Conservation (phyloP, 1,140 invertebrate genomes). For the Drosophila dunni region DNA sequence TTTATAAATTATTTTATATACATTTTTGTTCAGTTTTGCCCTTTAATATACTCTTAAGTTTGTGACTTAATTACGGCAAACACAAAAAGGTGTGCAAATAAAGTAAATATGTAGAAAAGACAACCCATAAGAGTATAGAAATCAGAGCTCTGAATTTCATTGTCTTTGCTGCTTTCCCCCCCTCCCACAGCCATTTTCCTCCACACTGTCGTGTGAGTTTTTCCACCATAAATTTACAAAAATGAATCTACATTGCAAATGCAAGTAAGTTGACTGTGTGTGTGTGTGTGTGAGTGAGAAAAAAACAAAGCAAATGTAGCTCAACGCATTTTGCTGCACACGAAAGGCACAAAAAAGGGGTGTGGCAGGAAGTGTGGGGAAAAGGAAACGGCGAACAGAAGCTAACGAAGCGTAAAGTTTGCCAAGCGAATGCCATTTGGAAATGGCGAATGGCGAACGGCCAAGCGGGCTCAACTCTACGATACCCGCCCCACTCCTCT, state of each 20-base stretch:
- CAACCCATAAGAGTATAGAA: slow-evolving; percentile 9
- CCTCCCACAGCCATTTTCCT: neutral
- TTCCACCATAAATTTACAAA: slow-evolving; percentile 75
- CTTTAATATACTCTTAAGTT: too few relatives aligned
- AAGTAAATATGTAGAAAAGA: slow-evolving; percentile 10
- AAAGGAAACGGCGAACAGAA: slow-evolving; percentile 62
- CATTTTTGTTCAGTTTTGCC: too few relatives aligned
- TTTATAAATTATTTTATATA: too few relatives aligned
- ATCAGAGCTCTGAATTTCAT: neutral
- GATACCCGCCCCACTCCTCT: neutral
- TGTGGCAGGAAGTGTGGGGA: neutral
- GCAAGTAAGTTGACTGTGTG: slow-evolving; percentile 46
- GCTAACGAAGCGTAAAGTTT: slow-evolving; percentile 82
- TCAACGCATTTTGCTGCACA: slow-evolving; percentile 67
- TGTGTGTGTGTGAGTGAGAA: slow-evolving; percentile 27
- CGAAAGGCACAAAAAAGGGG: slow-evolving; percentile 38
- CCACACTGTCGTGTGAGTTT: slow-evolving; percentile 56
- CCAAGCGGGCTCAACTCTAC: slow-evolving; percentile 24
- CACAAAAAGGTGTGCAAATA: neutral
- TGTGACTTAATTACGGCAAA: too few relatives aligned
- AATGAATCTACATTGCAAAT: slow-evolving; percentile 82
- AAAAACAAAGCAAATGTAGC: slow-evolving; percentile 79
- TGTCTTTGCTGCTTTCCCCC: neutral
- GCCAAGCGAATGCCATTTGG: slow-evolving; percentile 59
- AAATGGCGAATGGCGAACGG: slow-evolving; percentile 47